These are phyloP conservation scores for Clupea harengus DNA, from an alignment of 2,113 vertebrate species.

Conservation along the genomic window DNA sequence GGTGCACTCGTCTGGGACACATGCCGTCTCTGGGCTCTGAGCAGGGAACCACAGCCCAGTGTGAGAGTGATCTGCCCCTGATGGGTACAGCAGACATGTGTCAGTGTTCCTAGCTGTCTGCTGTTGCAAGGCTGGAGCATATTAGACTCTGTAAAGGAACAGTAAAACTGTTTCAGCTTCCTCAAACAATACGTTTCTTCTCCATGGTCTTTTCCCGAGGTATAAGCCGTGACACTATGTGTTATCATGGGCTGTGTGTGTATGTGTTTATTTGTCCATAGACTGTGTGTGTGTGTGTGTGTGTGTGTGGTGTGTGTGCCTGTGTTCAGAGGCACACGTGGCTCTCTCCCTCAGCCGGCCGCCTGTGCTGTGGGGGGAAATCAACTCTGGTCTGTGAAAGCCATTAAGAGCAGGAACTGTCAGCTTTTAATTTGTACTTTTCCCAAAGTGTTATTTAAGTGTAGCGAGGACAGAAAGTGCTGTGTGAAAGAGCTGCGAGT, in stretches of 20 bases:
- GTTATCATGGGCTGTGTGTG: not conserved
- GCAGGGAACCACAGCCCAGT: not conserved
- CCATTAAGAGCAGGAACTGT: slow-evolving; percentile 63
- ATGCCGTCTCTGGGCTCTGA: not conserved
- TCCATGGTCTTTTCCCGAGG: not conserved
- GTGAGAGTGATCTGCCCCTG: not conserved
- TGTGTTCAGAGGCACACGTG: not conserved
- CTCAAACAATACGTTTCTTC: not conserved
- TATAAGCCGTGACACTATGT: not conserved
- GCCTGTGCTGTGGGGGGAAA: slow-evolving; percentile 48
- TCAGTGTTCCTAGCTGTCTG: not conserved
- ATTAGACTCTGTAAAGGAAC: not conserved
- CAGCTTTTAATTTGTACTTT: slow-evolving; percentile 56
- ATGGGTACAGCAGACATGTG: not conserved
- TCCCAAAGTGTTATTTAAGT: slow-evolving; percentile 52
- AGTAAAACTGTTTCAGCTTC: not conserved
- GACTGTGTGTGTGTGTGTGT: not conserved
- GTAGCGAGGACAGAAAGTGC: slow-evolving; percentile 45
- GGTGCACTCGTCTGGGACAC: not conserved
- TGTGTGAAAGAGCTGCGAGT: slow-evolving; percentile 40
- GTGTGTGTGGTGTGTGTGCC: not conserved
- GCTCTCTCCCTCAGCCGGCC: not conserved
- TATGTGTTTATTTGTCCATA: not conserved
- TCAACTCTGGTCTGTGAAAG: slow-evolving; percentile 63
- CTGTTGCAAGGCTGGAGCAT: not conserved